phyloP scores from a whole-genome alignment of 1,140 invertebrate genomes.

The Sinonovacula constricta region DNA sequence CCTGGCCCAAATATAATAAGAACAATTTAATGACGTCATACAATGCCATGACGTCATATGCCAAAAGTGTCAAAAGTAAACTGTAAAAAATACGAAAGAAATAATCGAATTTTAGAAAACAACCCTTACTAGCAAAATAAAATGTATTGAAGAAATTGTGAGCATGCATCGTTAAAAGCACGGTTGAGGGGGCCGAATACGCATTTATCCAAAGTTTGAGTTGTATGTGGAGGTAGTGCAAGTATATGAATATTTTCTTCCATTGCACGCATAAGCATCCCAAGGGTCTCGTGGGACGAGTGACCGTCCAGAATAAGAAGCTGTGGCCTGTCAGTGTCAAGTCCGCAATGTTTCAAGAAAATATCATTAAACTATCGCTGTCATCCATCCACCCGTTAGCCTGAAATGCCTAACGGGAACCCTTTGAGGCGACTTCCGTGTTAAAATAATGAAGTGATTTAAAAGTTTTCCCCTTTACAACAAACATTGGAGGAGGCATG shows the following conservation, averaged over 20 bases:
- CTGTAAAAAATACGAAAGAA: too few species aligned
- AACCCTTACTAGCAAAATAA: too few species aligned
- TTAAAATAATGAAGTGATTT: constrained; percentile 35
- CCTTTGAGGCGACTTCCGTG: constrained; percentile 11
- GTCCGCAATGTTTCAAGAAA: constrained; percentile 51
- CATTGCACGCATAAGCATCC: constrained; percentile 45
- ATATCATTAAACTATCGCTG: constrained; percentile 50
- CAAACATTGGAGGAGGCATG: constrained; percentile 45
- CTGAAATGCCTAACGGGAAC: constrained; percentile 42
- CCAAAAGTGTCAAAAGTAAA: too few species aligned
- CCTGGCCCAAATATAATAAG: too few species aligned
- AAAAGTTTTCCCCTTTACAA: constrained; percentile 49
- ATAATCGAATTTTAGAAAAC: too few species aligned
- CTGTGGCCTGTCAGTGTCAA: too few species aligned
- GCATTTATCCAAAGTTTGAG: too few species aligned
- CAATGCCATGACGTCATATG: too few species aligned
- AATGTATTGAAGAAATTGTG: too few species aligned
- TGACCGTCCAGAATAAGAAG: constrained; percentile 59
- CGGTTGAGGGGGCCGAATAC: too few species aligned
- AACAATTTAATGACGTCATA: too few species aligned
- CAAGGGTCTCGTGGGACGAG: constrained; percentile 52
- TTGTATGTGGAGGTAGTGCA: constrained; percentile 62
- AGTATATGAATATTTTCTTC: constrained; percentile 56
- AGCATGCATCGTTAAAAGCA: too few species aligned
- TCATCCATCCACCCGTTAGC: constrained; percentile 52